These are phyloP conservation scores for Zoanthus gigantus DNA, from an alignment of 92 coral and sea anemone species.

Conservation along the genomic window DNA sequence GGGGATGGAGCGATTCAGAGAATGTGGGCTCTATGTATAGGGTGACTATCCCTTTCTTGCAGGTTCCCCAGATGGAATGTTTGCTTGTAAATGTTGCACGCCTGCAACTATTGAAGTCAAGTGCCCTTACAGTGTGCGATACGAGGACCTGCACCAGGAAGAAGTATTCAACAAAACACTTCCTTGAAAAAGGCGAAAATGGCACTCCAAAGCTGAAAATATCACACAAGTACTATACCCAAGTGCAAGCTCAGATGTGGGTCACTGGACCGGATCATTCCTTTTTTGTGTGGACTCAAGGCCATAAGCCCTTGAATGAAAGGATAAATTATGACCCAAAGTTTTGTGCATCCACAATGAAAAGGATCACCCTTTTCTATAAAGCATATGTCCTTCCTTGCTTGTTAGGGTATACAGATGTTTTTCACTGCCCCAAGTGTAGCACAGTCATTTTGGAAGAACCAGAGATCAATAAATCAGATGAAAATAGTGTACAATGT, in stretches of 20 bases:
- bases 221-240: conserved; percentile 22
- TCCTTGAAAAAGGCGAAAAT: conserved; percentile 5
- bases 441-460: conserved; percentile 54
- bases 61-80: conserved; percentile 71
- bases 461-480: conserved; percentile 40
- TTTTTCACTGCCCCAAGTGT: conserved; percentile 35
- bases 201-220: background rate
- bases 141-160: background rate
- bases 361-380: conserved; percentile 33
- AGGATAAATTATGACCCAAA: background rate
- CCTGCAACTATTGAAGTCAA: conserved; percentile 51
- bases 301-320: conserved; percentile 24
- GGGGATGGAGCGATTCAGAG: conserved; percentile 60
- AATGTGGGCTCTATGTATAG: conserved; percentile 67
- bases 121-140: conserved; percentile 17
- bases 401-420: conserved; percentile 35
- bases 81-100: conserved; percentile 44
- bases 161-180: background rate
- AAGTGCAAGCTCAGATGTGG: conserved; percentile 52
- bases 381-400: conserved; percentile 48
- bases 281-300: conserved; percentile 56
- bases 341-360: background rate
- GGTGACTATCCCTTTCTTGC: conserved; percentile 66
- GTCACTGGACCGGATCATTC: conserved; percentile 39
- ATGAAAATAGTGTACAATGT: conserved; percentile 39